These are phyloP conservation scores for Strigops habroptila DNA, from an alignment of 2,113 vertebrate genomes.

Conservation along the genomic window DNA sequence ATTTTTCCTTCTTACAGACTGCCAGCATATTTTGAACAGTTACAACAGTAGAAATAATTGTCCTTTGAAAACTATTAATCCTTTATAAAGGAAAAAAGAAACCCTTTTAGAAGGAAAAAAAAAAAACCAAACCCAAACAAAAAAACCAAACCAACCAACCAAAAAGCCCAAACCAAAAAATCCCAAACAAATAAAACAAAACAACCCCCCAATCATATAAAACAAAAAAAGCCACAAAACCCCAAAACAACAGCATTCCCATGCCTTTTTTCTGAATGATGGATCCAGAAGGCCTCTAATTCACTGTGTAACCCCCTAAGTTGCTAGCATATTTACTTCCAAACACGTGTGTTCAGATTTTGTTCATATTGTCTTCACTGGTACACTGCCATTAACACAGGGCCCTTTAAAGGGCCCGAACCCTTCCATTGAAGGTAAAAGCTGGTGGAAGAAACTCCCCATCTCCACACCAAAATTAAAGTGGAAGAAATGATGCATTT, in stretches of 20 bases:
- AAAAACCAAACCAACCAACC: no score
- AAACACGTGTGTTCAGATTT: background rate
- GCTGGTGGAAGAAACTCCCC: background rate
- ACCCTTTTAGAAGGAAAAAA: background rate
- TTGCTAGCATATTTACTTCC: background rate
- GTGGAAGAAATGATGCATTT: background rate
- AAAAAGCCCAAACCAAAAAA: no score
- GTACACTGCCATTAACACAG: background rate
- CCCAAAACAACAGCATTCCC: background rate
- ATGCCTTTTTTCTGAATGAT: background rate
- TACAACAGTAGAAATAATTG: background rate
- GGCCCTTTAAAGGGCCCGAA: background rate
- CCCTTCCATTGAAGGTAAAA: background rate
- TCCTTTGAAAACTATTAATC: background rate
- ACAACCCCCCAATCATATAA: background rate
- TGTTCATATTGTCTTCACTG: background rate
- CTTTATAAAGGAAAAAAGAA: background rate
- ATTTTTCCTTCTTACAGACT: background rate
- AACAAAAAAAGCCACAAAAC: background rate
- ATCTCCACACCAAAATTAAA: background rate
- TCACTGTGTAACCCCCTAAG: background rate
- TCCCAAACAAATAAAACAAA: background rate
- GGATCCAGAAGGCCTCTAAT: background rate
- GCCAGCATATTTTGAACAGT: background rate
- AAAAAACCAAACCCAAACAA: background rate